A percentile compares a stretch with the other conserved stretches of the same genome.
Conservation (phyloP, 2,113 vertebrate genomes). For the Anarrhichthys ocellatus region DNA sequence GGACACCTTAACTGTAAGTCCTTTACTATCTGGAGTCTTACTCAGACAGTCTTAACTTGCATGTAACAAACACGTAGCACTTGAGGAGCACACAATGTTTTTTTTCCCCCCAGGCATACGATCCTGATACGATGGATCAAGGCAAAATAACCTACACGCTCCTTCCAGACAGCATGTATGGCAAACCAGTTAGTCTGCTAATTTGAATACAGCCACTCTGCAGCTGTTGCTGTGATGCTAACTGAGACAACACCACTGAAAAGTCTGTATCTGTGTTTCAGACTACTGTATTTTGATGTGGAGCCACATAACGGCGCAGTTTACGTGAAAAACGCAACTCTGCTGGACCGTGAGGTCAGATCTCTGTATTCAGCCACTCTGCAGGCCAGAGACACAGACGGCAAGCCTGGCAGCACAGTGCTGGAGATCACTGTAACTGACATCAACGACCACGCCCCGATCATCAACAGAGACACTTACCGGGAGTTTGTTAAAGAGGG, state of each 20-base stretch:
- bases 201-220: background rate
- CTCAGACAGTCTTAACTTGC: background rate
- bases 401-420: slow-evolving; percentile 75
- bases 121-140: slow-evolving; percentile 85
- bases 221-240: background rate
- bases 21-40: background rate
- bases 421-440: slow-evolving; percentile 88
- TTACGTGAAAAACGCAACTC: slow-evolving; percentile 74
- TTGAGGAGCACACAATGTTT: background rate
- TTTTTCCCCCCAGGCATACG: slow-evolving; percentile 84
- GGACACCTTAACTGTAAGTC: slow-evolving; percentile 83
- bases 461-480: slow-evolving; percentile 82
- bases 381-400: slow-evolving; percentile 85
- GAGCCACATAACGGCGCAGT: slow-evolving; percentile 72
- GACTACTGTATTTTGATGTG: slow-evolving; percentile 83
- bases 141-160: slow-evolving; percentile 88
- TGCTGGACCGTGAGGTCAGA: slow-evolving; percentile 88
- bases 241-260: background rate
- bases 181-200: slow-evolving; percentile 28
- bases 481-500: slow-evolving; percentile 85
- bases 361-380: slow-evolving; percentile 86
- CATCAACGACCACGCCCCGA: slow-evolving; percentile 85
- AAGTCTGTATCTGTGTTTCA: slow-evolving; percentile 62
- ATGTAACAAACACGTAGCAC: background rate
- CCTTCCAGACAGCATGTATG: slow-evolving; percentile 88